A percentile compares a stretch with the other conserved stretches of the same genome.
phyloP scores from a whole-genome alignment of 2,113 vertebrate genomes.

The Myotis brandtii region DNA sequence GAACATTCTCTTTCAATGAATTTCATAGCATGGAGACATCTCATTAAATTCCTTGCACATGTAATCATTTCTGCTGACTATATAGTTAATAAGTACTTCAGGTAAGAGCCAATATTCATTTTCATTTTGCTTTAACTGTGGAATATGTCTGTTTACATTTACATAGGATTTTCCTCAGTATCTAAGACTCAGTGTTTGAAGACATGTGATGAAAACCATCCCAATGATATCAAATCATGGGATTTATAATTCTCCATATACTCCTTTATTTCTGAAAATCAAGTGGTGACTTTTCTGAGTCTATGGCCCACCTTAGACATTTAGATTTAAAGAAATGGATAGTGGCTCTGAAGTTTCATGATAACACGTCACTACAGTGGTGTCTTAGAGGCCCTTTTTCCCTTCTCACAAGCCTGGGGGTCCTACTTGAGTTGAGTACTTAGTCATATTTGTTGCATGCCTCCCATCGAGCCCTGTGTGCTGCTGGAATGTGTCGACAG shows the following conservation, averaged over 20 bases:
- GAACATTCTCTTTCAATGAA: constrained; percentile 77
- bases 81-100: constrained; percentile 28
- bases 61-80: constrained; percentile 30
- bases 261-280: constrained; percentile 29
- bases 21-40: constrained; percentile 81
- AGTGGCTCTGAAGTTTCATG: constrained; percentile 82
- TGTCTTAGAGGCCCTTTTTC: not conserved
- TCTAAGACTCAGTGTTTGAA: constrained; percentile 19
- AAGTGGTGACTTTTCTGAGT: constrained; percentile 43
- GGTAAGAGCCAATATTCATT: constrained; percentile 85
- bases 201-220: not conserved
- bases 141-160: not conserved
- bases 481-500: not conserved
- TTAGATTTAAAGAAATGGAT: constrained; percentile 77
- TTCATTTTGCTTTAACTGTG: not conserved
- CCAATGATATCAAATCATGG: not conserved
- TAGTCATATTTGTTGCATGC: constrained; percentile 80
- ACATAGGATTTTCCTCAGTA: not conserved
- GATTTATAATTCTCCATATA: not conserved
- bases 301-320: not conserved
- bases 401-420: constrained; percentile 8
- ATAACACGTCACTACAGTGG: constrained; percentile 2
- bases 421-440: constrained; percentile 19
- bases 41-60: constrained; percentile 18
- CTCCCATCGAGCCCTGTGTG: constrained; percentile 38